Conservation (phyloP, 2,113 vertebrate genomes). For the Scopus umbretta region DNA sequence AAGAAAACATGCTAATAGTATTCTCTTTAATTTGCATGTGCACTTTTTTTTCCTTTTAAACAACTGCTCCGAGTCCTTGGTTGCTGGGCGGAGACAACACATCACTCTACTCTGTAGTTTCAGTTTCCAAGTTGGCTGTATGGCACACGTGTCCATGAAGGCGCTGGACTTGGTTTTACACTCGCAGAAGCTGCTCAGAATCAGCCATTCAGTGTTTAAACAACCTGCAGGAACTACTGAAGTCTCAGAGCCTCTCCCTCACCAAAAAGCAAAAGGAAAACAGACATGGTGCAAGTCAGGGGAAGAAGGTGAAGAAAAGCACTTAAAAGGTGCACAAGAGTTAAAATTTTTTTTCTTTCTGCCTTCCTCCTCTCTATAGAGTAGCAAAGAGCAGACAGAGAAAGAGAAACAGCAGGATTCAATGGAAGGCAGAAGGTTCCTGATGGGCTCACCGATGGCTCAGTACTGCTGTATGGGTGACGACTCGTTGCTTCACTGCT, state of each 20-base stretch:
- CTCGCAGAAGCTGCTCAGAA: background rate
- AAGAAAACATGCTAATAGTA: background rate
- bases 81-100: background rate
- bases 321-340: background rate
- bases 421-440: conserved; percentile 21
- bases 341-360: background rate
- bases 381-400: background rate
- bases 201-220: background rate
- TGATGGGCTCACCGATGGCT: conserved; percentile 28
- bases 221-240: background rate
- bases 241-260: background rate
- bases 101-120: background rate
- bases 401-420: background rate
- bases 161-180: background rate
- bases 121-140: background rate
- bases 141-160: background rate
- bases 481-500: conserved; percentile 68
- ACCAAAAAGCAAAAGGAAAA: conserved; percentile 7
- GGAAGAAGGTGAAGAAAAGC: background rate
- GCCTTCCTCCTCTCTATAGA: background rate
- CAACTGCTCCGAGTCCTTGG: background rate
- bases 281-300: background rate
- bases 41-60: background rate
- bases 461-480: background rate
- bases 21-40: conserved; percentile 52